Percentiles rank a stretch among this genome's conserved stretches.
phyloP scores from a whole-genome alignment of 2,888 invertebrate species.

The Metalampra italica region DNA sequence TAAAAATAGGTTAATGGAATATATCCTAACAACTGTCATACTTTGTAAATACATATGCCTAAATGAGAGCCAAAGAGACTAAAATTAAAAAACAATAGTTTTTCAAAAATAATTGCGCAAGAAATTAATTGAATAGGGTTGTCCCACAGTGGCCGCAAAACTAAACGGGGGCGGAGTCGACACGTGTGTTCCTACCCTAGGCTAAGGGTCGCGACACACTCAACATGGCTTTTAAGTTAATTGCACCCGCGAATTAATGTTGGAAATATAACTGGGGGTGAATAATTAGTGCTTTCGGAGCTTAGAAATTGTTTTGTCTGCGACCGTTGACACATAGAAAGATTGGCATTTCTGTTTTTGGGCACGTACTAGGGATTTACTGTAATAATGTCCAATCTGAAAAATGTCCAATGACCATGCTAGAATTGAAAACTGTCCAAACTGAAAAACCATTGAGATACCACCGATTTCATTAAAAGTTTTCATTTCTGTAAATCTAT shows the following conservation, averaged over 20 bases:
- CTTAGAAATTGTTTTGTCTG: constrained; percentile 14
- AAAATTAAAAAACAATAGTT: background rate
- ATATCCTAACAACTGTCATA: too few species aligned
- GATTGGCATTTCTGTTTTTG: background rate
- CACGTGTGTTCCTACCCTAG: constrained; percentile 65
- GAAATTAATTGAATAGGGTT: constrained; percentile 8
- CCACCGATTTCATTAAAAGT: too few species aligned
- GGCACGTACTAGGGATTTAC: too few species aligned
- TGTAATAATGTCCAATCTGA: too few species aligned
- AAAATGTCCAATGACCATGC: too few species aligned
- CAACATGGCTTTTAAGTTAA: constrained; percentile 67
- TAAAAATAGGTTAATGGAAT: too few species aligned
- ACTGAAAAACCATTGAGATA: too few species aligned
- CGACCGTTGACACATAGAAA: background rate
- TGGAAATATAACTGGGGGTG: constrained; percentile 40
- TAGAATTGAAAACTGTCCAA: too few species aligned
- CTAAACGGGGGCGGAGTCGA: constrained; percentile 60
- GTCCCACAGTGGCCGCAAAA: constrained; percentile 36
- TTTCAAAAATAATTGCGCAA: background rate
- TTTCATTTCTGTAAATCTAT: too few species aligned
- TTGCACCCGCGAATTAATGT: constrained; percentile 59
- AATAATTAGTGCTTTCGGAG: constrained; percentile 34
- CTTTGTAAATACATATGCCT: too few species aligned
- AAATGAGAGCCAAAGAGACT: too few species aligned
- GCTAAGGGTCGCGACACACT: constrained; percentile 63